phyloP scores from a whole-genome alignment of 2,888 invertebrate species.

The Tetanocera ferruginea region DNA sequence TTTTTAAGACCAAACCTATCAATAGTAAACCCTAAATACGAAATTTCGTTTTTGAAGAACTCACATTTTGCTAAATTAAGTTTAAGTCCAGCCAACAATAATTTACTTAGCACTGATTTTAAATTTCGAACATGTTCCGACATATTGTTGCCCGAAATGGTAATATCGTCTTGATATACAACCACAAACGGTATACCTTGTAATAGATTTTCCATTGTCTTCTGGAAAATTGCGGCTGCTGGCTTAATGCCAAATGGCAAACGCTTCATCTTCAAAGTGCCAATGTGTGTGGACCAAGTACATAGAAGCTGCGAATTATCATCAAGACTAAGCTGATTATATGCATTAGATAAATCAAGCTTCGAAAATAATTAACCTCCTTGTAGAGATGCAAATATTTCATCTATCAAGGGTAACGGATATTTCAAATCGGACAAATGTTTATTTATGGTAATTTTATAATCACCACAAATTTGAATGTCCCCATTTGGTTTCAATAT shows the following conservation, averaged over 20 bases:
- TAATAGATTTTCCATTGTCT: constrained; percentile 43
- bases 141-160: constrained; percentile 31
- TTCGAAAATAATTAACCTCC: constrained; percentile 42
- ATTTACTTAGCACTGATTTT: constrained; percentile 43
- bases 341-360: constrained; percentile 40
- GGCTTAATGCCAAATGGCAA: constrained; percentile 44
- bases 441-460: constrained; percentile 43
- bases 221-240: constrained; percentile 42
- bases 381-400: constrained; percentile 32
- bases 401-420: constrained; percentile 21
- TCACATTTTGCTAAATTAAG: constrained; percentile 33
- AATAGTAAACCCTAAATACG: constrained; percentile 33
- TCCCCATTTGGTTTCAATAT: constrained; percentile 40
- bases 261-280: constrained; percentile 41
- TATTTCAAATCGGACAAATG: constrained; percentile 39
- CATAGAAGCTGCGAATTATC: constrained; percentile 36
- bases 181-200: constrained; percentile 37
- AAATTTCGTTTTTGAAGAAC: constrained; percentile 38
- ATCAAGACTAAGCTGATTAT: constrained; percentile 40
- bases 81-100: constrained; percentile 37
- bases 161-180: constrained; percentile 39
- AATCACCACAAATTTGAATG: constrained; percentile 35
- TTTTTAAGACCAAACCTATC: constrained; percentile 37
- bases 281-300: constrained; percentile 35
- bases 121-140: constrained; percentile 33